Conservation (phyloP, 2,888 invertebrate species). For the Spisula subtruncata region DNA sequence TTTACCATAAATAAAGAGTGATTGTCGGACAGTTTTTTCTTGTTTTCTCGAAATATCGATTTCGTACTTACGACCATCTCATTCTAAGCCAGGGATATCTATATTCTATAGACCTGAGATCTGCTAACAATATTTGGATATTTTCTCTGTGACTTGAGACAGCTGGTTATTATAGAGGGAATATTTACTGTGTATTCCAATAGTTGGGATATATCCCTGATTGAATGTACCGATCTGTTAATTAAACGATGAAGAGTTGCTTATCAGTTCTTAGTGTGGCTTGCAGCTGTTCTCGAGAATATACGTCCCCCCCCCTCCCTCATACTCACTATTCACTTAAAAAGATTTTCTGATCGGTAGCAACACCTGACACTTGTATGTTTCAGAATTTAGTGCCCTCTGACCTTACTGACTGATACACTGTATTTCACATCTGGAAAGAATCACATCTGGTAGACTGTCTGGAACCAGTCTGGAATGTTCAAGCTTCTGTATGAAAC, state of each 20-base stretch:
- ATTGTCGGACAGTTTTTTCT: too few relatives aligned
- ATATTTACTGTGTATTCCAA: conserved; percentile 42
- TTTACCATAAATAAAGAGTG: too few relatives aligned
- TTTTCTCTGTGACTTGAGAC: not conserved
- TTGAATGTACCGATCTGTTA: conserved; percentile 54
- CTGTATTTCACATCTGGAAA: conserved; percentile 75
- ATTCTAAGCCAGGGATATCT: too few relatives aligned
- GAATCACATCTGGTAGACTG: conserved; percentile 77
- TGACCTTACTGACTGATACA: conserved; percentile 72
- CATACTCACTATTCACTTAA: too few relatives aligned
- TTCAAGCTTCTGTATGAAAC: conserved; percentile 69
- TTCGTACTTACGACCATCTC: too few relatives aligned
- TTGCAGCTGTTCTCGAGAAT: conserved; percentile 61
- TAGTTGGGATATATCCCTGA: conserved; percentile 41
- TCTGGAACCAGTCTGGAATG: conserved; percentile 79
- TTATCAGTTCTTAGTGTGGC: conserved; percentile 56
- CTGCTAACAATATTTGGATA: not conserved
- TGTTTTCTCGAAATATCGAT: too few relatives aligned
- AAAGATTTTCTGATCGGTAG: conserved; percentile 45
- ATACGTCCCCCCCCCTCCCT: too few relatives aligned
- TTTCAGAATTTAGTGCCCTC: conserved; percentile 65
- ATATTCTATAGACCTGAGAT: not conserved
- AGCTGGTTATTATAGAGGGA: conserved; percentile 44
- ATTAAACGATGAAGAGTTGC: conserved; percentile 64
- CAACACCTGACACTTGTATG: conserved; percentile 74